Base-by-base conservation (phyloP, 2,888 invertebrate genomes). In the Sarcophaga variegata region DNA sequence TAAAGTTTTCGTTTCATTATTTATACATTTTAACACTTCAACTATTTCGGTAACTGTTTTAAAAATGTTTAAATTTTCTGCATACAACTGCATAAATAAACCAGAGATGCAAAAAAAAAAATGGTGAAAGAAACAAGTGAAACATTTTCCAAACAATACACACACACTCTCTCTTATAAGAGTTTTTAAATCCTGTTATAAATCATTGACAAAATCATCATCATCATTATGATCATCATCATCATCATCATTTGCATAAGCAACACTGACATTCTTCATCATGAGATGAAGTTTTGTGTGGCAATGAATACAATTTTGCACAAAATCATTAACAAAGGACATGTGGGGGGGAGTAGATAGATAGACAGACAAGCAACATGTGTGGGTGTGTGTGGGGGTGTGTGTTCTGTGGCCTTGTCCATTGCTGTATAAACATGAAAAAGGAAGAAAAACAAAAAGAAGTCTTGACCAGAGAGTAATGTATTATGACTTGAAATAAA, bases 141-240 rank as follows among this genome's bases (percentile, higher is more conserved):
- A 63, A 54, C 45, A 62, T 83, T 22, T 45, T 60, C 54, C 4
- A 67, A 37, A 37, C 17, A 6, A 37, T 17, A 66, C 5, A 17
- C 6, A 62, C 64, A 66, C 20, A 27, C 4, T 37, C 22, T n/a
- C 27, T 5, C 47, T 66, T 54, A 54, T 3, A 17, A 54, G 17
- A 66, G 49, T 78, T 83, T 17, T 17, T 80, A 79, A 77, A 72
- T 79, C 72, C 72, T 59, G 77, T 69, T 81, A 83, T 86, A 86
- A 83, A 86, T 83, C 83, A 72, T 83, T 69, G 76, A 63, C 83
- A 76, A 86, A 77, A 72, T 74, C 72, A 78, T 37, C 66, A 77
- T 63, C 67, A 85, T 70, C 62, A 76, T 54, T 1, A 37, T 49
- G 4, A 17, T 72, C 4, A 60, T 60, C 4, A 60, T 60, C 71